Base-by-base conservation (phyloP, 2,113 vertebrate species). In the Sinocyclocheilus maitianheensis region DNA sequence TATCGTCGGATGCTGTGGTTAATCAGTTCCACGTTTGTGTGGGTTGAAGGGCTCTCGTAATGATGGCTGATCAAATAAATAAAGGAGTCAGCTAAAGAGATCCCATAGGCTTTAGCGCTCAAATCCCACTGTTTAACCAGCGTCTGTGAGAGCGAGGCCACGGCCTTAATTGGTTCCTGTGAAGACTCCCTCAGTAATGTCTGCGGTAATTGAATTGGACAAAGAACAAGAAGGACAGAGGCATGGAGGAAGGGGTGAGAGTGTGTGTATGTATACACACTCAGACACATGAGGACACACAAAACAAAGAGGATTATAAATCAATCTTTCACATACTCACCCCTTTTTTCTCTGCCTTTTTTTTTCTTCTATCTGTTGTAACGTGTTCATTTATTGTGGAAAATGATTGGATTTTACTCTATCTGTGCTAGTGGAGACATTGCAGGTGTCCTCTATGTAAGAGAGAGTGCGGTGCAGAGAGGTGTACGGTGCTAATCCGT, bases 241-340 rank as follows among this genome's bases (percentile, higher is more conserved):
- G 26, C 77, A 26, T 86, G 77, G 77, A 20, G 53, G n/a, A 72
- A 71, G 53, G 62, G 62, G 77, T 37, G 51, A 74, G 65, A 37
- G 37, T 37, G 5, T 55, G 63, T 26, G 34, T 24, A 60, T 74
- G 63, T 78, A 6, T 74, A 77, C 14, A 67, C n/a, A 12, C 40
- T 65, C 22, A 65, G 60, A 81, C 79, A 81, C 75, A 77, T 77
- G 26, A 37, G 69, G 69, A 72, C 30, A 55, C 37, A 55, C 69
- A 37, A 87, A 86, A 84, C 81, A 81, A 89, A 77, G 84, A 86
- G 88, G 84, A 90, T 89, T 87, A 87, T 86, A 82, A 86, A 83
- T 84, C 76, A 83, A 87, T 85, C 48, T 72, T 80, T 86, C 65
- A 60, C 85, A 67, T 48, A 51, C 75, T 86, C 69, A 58, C 8